Percentiles rank a stretch among this genome's conserved stretches.
Conservation (phyloP, 2,888 invertebrate species). For the Chalcosyrphus nemorum region DNA sequence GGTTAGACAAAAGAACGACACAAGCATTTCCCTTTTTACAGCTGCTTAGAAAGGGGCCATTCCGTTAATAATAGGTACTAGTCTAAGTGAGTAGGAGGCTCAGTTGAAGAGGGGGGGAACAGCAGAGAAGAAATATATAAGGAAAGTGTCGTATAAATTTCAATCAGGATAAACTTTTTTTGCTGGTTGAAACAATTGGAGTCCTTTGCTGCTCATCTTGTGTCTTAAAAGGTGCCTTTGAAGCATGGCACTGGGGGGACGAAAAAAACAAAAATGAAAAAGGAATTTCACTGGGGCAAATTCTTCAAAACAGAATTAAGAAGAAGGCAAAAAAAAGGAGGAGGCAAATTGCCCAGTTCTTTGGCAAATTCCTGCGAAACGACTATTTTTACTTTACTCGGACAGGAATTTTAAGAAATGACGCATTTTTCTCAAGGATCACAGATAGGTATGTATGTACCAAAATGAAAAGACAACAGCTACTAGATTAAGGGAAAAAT, state of each 20-base stretch:
- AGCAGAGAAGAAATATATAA: neutral
- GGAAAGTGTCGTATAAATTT: conserved; percentile 49
- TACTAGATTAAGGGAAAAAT: conserved; percentile 26
- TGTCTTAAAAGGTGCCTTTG: conserved; percentile 7
- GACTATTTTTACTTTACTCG: conserved; percentile 1
- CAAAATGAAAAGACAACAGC: conserved; percentile 18
- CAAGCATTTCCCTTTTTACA: conserved; percentile 22
- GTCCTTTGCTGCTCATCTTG: conserved; percentile 13
- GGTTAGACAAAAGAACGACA: conserved; percentile 35
- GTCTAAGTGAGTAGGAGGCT: neutral
- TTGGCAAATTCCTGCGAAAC: conserved; percentile 4
- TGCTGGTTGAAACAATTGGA: conserved; percentile 25
- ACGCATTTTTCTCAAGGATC: neutral
- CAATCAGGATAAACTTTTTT: conserved; percentile 53
- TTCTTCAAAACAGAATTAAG: conserved; percentile 27
- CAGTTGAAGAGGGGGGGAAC: neutral
- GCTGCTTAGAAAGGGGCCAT: conserved; percentile 33
- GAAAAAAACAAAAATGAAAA: conserved; percentile 5
- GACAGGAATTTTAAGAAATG: conserved; percentile 22
- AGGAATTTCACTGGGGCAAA: conserved; percentile 15
- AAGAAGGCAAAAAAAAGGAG: conserved; percentile 16
- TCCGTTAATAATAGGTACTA: conserved; percentile 28
- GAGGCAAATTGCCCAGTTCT: conserved; percentile 31
- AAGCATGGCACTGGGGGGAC: neutral
- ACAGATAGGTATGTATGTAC: neutral